Conservation (phyloP, 2,113 vertebrate genomes). For the Arvicanthis niloticus region DNA sequence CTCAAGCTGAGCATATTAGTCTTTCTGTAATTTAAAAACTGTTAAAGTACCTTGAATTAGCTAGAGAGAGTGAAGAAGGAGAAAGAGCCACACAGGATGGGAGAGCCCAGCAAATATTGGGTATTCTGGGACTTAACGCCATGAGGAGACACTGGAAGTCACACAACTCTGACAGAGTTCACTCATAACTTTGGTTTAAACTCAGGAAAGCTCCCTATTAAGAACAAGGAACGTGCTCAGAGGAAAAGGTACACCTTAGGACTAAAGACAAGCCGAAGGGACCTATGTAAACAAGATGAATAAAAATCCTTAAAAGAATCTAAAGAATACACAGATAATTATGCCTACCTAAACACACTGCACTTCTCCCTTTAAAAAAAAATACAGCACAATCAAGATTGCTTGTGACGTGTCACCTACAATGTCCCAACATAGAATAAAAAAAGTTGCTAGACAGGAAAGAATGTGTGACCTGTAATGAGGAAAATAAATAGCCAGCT, state of each 20-base stretch:
- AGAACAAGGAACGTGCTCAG: neutral
- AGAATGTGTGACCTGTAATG: neutral
- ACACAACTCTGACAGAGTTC: neutral
- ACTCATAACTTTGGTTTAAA: neutral
- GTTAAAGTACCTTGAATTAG: neutral
- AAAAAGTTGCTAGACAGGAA: neutral
- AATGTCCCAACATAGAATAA: neutral
- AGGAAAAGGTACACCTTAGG: neutral
- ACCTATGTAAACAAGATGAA: neutral
- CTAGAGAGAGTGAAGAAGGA: neutral
- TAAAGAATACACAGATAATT: neutral
- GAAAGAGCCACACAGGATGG: neutral
- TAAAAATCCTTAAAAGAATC: neutral
- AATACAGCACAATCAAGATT: neutral
- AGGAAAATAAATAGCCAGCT: neutral
- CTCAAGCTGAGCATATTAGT: neutral
- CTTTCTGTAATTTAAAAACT: slow-evolving; percentile 26
- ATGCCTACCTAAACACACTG: slow-evolving; percentile 9
- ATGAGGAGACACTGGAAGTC: neutral
- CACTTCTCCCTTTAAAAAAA: slow-evolving; percentile 20
- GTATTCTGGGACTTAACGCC: neutral
- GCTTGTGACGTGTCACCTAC: neutral
- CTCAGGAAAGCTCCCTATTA: neutral
- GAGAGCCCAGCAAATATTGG: neutral
- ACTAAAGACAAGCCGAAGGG: neutral